phyloP scores from a whole-genome alignment of 2,113 vertebrate species.

The Pelodiscus sinensis region DNA sequence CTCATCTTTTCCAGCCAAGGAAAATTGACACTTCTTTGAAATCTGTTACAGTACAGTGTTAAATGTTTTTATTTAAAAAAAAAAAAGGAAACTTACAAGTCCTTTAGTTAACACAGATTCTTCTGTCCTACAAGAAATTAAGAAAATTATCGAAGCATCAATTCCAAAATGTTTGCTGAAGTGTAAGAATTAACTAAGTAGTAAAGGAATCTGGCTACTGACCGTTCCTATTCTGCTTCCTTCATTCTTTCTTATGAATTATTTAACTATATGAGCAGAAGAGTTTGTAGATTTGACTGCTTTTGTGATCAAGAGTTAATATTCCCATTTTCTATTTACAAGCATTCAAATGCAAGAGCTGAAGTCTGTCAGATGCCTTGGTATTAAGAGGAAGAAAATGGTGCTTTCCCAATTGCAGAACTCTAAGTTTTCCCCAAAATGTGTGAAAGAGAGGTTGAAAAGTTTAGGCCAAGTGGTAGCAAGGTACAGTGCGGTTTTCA shows the following conservation, averaged over 20 bases:
- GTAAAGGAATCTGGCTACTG: background rate
- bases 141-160: background rate
- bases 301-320: background rate
- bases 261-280: background rate
- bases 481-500: background rate
- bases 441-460: background rate
- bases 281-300: background rate
- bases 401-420: background rate
- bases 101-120: constrained; percentile 92
- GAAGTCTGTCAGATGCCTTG: background rate
- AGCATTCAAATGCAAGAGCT: background rate
- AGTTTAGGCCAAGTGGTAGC: background rate
- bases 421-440: background rate
- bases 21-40: too few relatives aligned
- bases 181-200: constrained; percentile 1
- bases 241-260: background rate
- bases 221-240: background rate
- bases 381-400: background rate
- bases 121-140: constrained; percentile 85
- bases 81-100: constrained; percentile 87
- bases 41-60: too few relatives aligned
- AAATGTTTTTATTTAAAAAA: too few relatives aligned
- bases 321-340: background rate
- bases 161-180: background rate
- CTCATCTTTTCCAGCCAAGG: background rate